Evolutionary conservation across 2,888 invertebrate genomes (phyloP).

Genomic region (Dysmachus trigonus): DNA sequence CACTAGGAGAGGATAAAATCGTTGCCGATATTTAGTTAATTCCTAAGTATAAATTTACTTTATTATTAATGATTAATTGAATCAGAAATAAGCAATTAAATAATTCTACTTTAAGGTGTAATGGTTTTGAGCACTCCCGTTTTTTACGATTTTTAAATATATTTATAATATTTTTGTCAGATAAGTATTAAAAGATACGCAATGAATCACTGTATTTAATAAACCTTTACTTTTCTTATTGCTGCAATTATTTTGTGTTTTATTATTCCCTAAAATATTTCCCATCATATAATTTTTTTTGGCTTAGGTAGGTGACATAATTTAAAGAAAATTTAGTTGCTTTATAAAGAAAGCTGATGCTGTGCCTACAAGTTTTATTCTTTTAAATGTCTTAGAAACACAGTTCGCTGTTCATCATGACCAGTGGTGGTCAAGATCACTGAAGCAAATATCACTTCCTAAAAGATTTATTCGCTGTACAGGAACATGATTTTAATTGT

Average conservation of each 20-base stretch:
- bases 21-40: constrained; percentile 26
- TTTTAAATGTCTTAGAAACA: too few species aligned
- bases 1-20: not conserved
- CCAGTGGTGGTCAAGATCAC: too few species aligned
- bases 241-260: constrained; percentile 9
- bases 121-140: constrained; percentile 34
- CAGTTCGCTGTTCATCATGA: too few species aligned
- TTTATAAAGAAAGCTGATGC: too few species aligned
- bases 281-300: not conserved
- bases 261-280: not conserved
- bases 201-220: constrained; percentile 31
- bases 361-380: too few species aligned
- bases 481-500: too few species aligned
- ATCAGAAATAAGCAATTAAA: constrained; percentile 6
- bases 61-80: constrained; percentile 26
- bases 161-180: constrained; percentile 18
- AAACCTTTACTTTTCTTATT: constrained; percentile 21
- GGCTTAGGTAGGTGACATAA: too few species aligned
- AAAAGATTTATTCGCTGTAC: too few species aligned
- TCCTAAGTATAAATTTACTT: constrained; percentile 6
- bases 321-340: too few species aligned
- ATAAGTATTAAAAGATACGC: constrained; percentile 30
- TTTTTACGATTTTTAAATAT: constrained; percentile 37
- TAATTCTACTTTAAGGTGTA: constrained; percentile 13
- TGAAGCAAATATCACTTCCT: too few species aligned